Evolutionary conservation across 2,888 invertebrate species (phyloP), one percentile per base, ranked within the genome.

Genomic region (Hypomecis atomaria): DNA sequence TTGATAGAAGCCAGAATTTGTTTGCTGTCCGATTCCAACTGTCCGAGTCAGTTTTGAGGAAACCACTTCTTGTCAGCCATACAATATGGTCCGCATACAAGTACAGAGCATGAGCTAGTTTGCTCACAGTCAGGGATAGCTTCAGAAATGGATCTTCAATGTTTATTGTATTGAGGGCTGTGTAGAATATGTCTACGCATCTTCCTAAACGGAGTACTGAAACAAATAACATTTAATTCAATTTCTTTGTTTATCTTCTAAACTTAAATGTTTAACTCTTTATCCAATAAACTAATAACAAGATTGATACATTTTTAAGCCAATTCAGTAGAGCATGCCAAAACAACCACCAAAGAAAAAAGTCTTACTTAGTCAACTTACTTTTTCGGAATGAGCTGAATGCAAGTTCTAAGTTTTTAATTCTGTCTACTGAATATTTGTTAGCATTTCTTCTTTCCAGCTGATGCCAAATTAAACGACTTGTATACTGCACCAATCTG

Each of bases 321-420:
- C 4, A 38, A 38, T 9, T 8, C 38, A 38, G 1, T 0, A 1
- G 4, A 6, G 3, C 38, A 38, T 3, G 9, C 1, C 9, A 38
- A 38, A 3, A 38, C 38, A 38, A 38, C 38, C 38, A 38, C 38
- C 6, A 4, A 4, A 6, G 9, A 38, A 8, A 9, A 38, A 8
- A 4, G 6, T 38, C 6, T 36, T 7, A 13, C n/a, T 5, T 37
- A 6, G 11, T 11, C 4, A 37, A 78, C 80, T 79, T 94, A 98
- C 98, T 93, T 94, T 97, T 97, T 81, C 98, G 94, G 77, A 97
- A 97, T 62, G 97, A 96, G 80, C 97, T 96, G 62, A 98, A 94
- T 64, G 96, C 95, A 74, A 95, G 95, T 86, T 98, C 98, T 54
- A 98, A 89, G 67, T 95, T 96, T 89, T 97, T 97, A 42, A 98